Conservation (phyloP, 2,113 vertebrate genomes). For the Mohoua ochrocephala region DNA sequence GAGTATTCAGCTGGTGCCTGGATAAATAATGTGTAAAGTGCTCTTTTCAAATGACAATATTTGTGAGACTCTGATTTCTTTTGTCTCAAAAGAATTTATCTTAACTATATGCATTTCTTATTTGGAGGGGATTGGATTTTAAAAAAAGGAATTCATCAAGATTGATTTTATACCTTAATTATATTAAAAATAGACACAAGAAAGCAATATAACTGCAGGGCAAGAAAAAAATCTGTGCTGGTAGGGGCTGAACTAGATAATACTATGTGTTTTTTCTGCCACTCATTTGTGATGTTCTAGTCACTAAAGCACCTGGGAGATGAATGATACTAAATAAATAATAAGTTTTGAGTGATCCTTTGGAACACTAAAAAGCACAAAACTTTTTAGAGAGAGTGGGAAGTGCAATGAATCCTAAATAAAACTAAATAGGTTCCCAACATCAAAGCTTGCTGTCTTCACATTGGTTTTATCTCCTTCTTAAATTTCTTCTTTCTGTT, state of each 20-base stretch:
- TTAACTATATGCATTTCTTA: not conserved
- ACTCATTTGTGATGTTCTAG: not conserved
- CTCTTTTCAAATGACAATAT: not conserved
- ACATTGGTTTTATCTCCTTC: not conserved
- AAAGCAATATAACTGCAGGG: not conserved
- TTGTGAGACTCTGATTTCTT: not conserved
- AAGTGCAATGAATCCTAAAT: not conserved
- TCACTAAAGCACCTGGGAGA: not conserved
- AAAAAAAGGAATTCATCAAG: not conserved
- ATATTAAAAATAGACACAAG: not conserved
- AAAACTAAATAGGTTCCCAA: not conserved
- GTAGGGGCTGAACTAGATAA: not conserved
- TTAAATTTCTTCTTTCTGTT: not conserved
- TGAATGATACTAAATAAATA: constrained; percentile 16
- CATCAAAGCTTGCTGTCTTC: not conserved
- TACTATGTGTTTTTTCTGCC: not conserved
- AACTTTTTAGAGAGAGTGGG: not conserved
- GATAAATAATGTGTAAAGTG: not conserved
- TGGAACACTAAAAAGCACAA: not conserved
- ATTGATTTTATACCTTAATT: not conserved
- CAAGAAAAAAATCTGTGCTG: not conserved
- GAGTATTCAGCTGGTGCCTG: not conserved
- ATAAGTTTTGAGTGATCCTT: not conserved
- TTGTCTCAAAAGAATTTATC: not conserved
- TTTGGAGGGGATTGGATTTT: not conserved